Base-by-base conservation (phyloP, 1,140 invertebrate species). In the Bicyclus anynana region DNA sequence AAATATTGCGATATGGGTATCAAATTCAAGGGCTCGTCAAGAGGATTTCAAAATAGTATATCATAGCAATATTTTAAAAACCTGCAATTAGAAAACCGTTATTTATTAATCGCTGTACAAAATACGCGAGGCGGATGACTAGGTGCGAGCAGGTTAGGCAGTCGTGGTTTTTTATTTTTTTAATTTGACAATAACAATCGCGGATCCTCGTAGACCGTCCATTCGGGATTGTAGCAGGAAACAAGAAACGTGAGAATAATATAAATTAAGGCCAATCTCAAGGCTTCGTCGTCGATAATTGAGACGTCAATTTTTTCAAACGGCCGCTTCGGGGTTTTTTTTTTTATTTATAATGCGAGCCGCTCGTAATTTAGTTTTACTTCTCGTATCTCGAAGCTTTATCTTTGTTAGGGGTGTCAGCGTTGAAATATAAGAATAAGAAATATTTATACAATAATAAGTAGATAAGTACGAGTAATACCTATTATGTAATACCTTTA, bases 301-400 rank as follows among this genome's bases (percentile, higher is more conserved):
- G 84, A 87, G 84, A 84, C 77, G 80, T 87, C 81, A 84, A 76
- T 76, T 84, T 86, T 86, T 87, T 84, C 67, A 59, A 69, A 66
- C 69, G 55, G 53, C 56, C 67, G 38, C 62, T 62, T 66, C 51
- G 62, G 47, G 68, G n/a, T n/a, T 23, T 74, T 72, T 78, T 80
- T 84, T 72, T 84, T 84, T 86, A 84, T 84, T 84, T 83, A 87
- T 87, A 80, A 83, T 69, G 63, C 68, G 73, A 77, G 67, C 64
- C 71, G 69, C 57, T 72, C 71, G 76, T 84, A 83, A 84, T 83
- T 84, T 82, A 77, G 75, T 47, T 76, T 80, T 73, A 77, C 69
- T 75, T 77, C 77, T 81, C 67, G 72, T 84, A 84, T 84, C 81
- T 79, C 26, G 17, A 35, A 52, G 55, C 49, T 62, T 74, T 80